Conservation (phyloP, 1,140 invertebrate species). For the Mactra quadrangularis region DNA sequence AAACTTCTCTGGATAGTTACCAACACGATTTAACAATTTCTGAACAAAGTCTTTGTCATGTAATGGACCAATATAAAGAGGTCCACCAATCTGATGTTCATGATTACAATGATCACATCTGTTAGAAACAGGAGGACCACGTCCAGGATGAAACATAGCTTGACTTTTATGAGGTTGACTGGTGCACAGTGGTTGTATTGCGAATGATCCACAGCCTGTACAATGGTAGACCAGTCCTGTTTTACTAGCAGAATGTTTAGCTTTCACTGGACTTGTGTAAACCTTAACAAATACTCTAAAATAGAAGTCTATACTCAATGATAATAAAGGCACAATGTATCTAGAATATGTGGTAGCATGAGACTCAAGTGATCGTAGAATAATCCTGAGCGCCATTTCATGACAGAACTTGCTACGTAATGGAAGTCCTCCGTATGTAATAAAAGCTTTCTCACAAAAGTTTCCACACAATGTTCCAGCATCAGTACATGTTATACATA, state of each 20-base stretch:
- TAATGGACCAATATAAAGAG: conserved; percentile 95
- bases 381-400: conserved; percentile 97
- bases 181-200: conserved; percentile 90
- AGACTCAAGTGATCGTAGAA: conserved; percentile 94
- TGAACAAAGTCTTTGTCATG: conserved; percentile 92
- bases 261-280: conserved; percentile 90
- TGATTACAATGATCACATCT: conserved; percentile 91
- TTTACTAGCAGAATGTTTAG: conserved; percentile 91
- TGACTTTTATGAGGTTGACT: conserved; percentile 81
- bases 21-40: conserved; percentile 83
- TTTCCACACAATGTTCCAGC: conserved; percentile 99
- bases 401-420: conserved; percentile 95
- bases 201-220: conserved; percentile 92
- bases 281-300: conserved; percentile 96
- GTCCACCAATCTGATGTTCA: conserved; percentile 93
- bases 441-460: conserved; percentile 95
- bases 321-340: conserved; percentile 95
- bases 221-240: conserved; percentile 94
- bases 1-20: conserved; percentile 77
- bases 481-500: conserved; percentile 99
- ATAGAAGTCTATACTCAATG: conserved; percentile 98
- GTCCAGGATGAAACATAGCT: conserved; percentile 87
- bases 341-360: conserved; percentile 96
- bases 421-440: conserved; percentile 97
- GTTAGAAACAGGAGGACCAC: conserved; percentile 87